Base-by-base conservation (phyloP, 2,888 invertebrate species). In the Eudemis profundana region DNA sequence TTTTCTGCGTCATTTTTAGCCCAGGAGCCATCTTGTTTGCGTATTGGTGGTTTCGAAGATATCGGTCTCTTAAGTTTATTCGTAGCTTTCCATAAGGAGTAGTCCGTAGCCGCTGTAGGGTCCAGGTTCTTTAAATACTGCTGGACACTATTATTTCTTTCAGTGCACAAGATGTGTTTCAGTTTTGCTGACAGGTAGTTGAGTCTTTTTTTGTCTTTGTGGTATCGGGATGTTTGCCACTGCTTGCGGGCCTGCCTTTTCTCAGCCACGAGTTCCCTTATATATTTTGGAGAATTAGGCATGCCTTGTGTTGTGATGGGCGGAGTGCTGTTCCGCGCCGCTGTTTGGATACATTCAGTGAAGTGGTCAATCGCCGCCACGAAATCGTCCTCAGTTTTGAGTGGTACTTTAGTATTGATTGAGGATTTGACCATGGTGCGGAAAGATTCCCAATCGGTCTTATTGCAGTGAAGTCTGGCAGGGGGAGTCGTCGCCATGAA, bases 11-110 rank as follows among this genome's bases (percentile, higher is more conserved):
- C 29, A 8, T 8, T 29, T 7, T 29, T 29, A 29, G 29, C 29
- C 29, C 7, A 29, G 7, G 29, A 7, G 7, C 29, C 29, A 29
- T 29, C 29, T 29, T 29, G 4, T 29, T 29, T 29, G 7, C 29
- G 29, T 3, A 29, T 29, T 29, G 29, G 29, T 29, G 29, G 29
- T 7, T 29, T 29, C 3, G 29, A 14, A 4, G 12, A 17, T 38
- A 36, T 63, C 1, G 71, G 69, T 33, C 59, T 47, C 42, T 70
- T 71, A 0, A 67, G 36, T 2, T 61, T 67, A 61, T 66, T 71
- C n/a, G 69, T 68, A 4, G 66, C 63, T 57, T 74, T 71, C 70
- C 70, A 72, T 1, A 74, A 66, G 2, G 71, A 71, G 27, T 72
- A 70, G 2, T 71, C 63, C 3, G 67, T 68, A 12, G 61, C 29